Conservation (phyloP, 2,113 vertebrate genomes). For the Acanthisitta chloris region DNA sequence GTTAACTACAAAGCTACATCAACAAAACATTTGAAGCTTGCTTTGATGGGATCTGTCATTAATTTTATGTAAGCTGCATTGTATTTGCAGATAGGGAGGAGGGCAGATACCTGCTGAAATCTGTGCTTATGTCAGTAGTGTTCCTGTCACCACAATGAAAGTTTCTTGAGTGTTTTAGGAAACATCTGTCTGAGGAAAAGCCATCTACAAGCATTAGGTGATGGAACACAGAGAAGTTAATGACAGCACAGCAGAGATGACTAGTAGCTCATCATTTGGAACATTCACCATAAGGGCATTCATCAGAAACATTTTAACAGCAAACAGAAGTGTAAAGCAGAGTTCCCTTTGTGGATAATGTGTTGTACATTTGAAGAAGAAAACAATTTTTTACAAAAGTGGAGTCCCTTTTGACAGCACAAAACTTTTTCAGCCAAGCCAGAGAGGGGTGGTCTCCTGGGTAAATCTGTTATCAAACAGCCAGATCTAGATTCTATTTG, state of each 20-base stretch:
- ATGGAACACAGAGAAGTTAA: not conserved
- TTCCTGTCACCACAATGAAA: not conserved
- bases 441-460: not conserved
- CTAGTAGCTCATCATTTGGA: not conserved
- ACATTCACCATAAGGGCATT: not conserved
- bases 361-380: not conserved
- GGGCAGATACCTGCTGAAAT: not conserved
- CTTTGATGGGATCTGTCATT: not conserved
- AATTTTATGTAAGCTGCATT: not conserved
- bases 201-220: not conserved
- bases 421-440: not conserved
- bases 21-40: not conserved
- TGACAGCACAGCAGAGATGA: not conserved
- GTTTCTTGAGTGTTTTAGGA: not conserved
- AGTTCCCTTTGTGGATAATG: not conserved
- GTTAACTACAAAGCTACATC: not conserved
- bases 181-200: not conserved
- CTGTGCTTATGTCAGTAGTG: not conserved
- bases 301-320: not conserved
- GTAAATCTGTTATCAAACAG: not conserved
- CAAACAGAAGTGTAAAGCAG: not conserved
- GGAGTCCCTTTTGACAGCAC: not conserved
- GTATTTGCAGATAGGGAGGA: not conserved
- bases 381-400: not conserved
- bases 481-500: not conserved